Conservation (phyloP, 2,888 invertebrate genomes). For the Leptura quadrifasciata region DNA sequence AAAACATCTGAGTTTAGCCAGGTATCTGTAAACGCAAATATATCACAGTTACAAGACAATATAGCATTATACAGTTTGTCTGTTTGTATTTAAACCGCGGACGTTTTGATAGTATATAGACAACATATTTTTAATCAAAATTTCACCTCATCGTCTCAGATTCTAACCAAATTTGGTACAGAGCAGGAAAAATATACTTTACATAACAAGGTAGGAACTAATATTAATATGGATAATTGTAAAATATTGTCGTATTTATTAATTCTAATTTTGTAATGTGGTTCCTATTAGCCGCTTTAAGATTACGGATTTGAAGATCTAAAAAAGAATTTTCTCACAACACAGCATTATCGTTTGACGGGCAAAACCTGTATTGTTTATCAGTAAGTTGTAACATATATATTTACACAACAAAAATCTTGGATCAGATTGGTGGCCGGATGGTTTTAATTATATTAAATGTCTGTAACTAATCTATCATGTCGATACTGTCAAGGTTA, state of each 20-base stretch:
- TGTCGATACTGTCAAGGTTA: constrained; percentile 5
- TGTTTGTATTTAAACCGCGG: too few relatives aligned
- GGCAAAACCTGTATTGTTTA: not conserved
- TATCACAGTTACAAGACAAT: too few relatives aligned
- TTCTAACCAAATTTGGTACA: too few relatives aligned
- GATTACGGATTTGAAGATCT: not conserved
- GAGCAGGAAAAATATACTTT: too few relatives aligned
- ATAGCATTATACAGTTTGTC: too few relatives aligned
- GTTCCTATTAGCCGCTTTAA: not conserved
- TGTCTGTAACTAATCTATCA: constrained; percentile 19
- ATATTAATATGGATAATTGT: too few relatives aligned
- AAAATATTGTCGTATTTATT: not conserved
- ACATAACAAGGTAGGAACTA: too few relatives aligned
- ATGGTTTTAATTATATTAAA: constrained; percentile 12
- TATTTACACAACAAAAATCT: constrained; percentile 8
- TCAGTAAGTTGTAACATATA: constrained; percentile 16
- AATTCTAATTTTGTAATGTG: not conserved
- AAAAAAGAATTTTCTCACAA: constrained; percentile 10
- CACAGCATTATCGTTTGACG: not conserved
- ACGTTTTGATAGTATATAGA: too few relatives aligned
- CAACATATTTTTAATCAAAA: too few relatives aligned
- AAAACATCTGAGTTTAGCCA: too few relatives aligned
- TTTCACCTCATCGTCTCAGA: too few relatives aligned
- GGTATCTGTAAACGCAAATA: too few relatives aligned
- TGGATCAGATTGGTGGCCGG: constrained; percentile 8